These are phyloP conservation scores for Cervus canadensis DNA, from an alignment of 2,113 vertebrate species.

Conservation along the genomic window DNA sequence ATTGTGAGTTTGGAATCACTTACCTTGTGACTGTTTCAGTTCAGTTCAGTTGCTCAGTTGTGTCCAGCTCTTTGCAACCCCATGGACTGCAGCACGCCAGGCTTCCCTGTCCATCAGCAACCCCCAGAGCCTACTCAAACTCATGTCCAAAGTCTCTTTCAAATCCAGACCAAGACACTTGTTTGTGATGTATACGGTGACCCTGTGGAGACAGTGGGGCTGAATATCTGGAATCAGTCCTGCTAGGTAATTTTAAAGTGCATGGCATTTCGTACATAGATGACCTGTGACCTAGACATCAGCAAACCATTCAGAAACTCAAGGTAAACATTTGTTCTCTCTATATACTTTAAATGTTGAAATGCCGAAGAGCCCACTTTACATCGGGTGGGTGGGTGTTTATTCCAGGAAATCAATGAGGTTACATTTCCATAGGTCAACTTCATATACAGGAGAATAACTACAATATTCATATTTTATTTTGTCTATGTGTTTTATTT, in stretches of 20 bases:
- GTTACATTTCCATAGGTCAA: neutral
- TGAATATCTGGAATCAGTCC: neutral
- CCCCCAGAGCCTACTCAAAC: neutral
- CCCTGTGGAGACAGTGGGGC: neutral
- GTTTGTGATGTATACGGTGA: neutral
- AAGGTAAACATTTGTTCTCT: neutral
- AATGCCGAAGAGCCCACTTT: neutral
- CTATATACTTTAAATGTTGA: neutral
- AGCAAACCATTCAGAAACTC: neutral
- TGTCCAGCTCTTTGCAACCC: neutral
- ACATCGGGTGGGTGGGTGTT: neutral
- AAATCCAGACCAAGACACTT: neutral
- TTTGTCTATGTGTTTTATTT: neutral
- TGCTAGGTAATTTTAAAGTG: neutral
- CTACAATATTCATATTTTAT: neutral
- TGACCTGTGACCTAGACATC: neutral
- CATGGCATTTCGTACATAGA: rapidly evolving
- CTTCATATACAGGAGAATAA: neutral
- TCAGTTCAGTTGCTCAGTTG: neutral
- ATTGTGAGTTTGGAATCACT: neutral
- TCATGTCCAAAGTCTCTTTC: neutral
- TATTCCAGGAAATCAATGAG: neutral
- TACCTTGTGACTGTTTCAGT: neutral
- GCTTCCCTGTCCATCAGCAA: neutral
- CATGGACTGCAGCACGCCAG: neutral